phyloP scores from a whole-genome alignment of 2,888 invertebrate species.

The Drosophila paranaensis region DNA sequence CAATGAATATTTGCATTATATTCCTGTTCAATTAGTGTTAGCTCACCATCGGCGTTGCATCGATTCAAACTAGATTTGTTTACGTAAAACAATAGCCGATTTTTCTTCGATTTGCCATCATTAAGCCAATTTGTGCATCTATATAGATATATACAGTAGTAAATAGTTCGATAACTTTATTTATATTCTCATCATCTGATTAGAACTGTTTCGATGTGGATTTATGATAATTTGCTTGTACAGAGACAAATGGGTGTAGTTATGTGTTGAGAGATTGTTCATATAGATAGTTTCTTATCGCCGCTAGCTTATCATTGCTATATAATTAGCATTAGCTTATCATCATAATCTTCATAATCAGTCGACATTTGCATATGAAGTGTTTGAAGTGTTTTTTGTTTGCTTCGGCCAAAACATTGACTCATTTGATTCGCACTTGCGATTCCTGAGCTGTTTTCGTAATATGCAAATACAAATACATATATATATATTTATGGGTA shows the following conservation, averaged over 20 bases:
- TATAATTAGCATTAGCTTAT: not conserved
- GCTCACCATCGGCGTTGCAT: no score
- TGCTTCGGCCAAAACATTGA: conserved; percentile 15
- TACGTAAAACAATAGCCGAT: no score
- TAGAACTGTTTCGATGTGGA: not conserved
- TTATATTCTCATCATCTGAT: not conserved
- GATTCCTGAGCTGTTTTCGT: conserved; percentile 9
- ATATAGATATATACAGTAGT: not conserved
- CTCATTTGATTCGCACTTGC: conserved; percentile 27
- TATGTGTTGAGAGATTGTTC: not conserved
- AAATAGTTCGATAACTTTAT: not conserved
- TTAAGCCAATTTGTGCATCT: not conserved
- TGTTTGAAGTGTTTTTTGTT: not conserved
- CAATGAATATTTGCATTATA: no score
- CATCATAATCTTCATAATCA: not conserved
- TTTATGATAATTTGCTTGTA: not conserved
- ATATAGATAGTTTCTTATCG: not conserved
- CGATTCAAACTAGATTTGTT: no score
- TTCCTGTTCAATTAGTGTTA: no score
- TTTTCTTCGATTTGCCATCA: no score
- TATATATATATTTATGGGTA: not conserved
- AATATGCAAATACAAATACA: conserved; percentile 45
- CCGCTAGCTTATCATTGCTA: not conserved
- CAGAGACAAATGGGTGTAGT: not conserved
- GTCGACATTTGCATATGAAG: not conserved